These are phyloP conservation scores for Hoplostethus atlanticus DNA, from an alignment of 2,797 vertebrate genomes.

Conservation along the genomic window DNA sequence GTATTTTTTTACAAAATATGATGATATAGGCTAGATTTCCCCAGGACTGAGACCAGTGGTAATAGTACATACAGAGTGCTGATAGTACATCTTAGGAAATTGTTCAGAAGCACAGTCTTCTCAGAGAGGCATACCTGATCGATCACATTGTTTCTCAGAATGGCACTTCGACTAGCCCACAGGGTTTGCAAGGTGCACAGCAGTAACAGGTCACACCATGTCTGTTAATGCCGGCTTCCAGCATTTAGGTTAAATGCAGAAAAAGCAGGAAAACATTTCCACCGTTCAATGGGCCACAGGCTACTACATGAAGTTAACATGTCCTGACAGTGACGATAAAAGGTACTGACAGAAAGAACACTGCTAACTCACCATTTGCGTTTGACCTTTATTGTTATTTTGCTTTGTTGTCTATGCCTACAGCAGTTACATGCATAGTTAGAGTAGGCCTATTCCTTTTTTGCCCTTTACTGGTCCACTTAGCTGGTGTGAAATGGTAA, in stretches of 20 bases:
- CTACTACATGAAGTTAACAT: conserved; percentile 29
- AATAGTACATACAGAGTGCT: background rate
- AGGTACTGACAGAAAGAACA: conserved; percentile 51
- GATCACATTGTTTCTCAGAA: no score
- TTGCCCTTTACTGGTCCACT: conserved; percentile 7
- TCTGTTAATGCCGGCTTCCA: conserved; percentile 2
- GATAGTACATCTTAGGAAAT: background rate
- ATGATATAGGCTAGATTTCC: conserved; percentile 14
- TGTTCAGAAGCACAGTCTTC: background rate
- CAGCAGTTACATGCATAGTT: conserved; percentile 65
- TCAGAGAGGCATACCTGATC: background rate
- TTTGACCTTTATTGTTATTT: conserved; percentile 62
- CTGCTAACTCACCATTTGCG: conserved; percentile 50
- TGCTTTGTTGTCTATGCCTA: conserved; percentile 53
- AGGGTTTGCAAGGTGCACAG: background rate
- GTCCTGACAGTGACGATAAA: conserved; percentile 52
- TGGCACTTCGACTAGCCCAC: no score
- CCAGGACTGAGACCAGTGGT: background rate
- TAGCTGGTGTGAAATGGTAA: conserved; percentile 11
- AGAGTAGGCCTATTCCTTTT: conserved; percentile 28
- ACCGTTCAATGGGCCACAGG: conserved; percentile 4
- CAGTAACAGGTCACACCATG: background rate
- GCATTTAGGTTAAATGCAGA: background rate
- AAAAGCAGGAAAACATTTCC: conserved; percentile 1
- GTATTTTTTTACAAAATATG: conserved; percentile 27